These are phyloP conservation scores for Parotia lawesii DNA, from an alignment of 2,113 vertebrate genomes.

Conservation along the genomic window DNA sequence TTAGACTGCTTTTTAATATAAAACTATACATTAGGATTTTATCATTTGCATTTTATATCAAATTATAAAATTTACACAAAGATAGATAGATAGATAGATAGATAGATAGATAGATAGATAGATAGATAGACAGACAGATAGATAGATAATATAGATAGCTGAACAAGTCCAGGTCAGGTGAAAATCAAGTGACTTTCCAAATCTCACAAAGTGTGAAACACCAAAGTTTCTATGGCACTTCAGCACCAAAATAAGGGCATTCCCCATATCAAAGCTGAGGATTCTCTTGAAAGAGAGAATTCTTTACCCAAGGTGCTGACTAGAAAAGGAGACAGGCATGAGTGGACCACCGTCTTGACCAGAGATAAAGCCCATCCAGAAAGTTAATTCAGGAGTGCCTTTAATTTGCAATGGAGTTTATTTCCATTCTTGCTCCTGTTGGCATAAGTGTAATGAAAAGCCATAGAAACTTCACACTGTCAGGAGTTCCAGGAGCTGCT, in stretches of 20 bases:
- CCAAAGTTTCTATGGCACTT: rapidly evolving
- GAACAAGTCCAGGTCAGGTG: not conserved
- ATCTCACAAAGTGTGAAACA: not conserved
- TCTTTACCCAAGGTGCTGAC: not conserved
- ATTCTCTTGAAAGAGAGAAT: not conserved
- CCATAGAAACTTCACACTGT: not conserved
- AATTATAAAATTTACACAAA: not conserved
- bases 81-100: not conserved
- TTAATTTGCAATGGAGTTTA: not conserved
- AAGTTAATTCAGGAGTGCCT: not conserved
- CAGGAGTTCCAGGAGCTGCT: not conserved
- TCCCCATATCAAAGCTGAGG: not conserved
- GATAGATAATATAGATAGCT: not conserved
- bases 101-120: not conserved
- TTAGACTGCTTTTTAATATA: not conserved
- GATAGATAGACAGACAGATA: not conserved
- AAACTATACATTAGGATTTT: not conserved
- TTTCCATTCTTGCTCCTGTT: not conserved
- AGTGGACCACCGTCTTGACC: rapidly evolving
- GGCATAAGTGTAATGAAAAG: not conserved
- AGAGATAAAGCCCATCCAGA: not conserved
- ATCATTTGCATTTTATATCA: not conserved
- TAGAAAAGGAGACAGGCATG: not conserved
- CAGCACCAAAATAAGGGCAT: not conserved
- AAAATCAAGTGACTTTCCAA: not conserved